Evolutionary conservation across 2,797 vertebrate genomes (phyloP).

Genomic region (Sebastes oblongus): DNA sequence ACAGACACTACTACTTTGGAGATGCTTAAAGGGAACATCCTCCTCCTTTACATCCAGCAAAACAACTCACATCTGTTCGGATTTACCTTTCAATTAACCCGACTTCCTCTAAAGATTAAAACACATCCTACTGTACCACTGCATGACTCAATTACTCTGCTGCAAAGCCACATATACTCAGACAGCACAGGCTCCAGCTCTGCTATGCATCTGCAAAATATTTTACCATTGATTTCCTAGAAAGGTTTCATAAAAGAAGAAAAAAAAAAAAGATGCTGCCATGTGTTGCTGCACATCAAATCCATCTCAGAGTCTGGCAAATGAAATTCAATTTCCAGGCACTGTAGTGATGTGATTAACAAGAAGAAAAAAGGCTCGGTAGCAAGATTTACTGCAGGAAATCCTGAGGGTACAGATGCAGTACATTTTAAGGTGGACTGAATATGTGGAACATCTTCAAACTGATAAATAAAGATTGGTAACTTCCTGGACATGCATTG

Average conservation of each 20-base stretch:
- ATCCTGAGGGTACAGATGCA: conserved; percentile 4
- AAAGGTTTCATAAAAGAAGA: conserved; percentile 19
- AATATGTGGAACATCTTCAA: neutral
- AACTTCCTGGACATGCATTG: neutral
- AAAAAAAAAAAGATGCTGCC: neutral
- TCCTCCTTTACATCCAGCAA: neutral
- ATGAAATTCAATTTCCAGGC: conserved; percentile 49
- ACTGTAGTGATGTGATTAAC: conserved; percentile 52
- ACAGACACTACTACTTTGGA: neutral
- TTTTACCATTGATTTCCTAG: conserved; percentile 52
- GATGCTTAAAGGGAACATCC: conserved; percentile 14
- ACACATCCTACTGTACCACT: neutral
- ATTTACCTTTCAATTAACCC: conserved; percentile 24
- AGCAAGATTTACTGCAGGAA: conserved; percentile 24
- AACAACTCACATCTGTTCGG: conserved; percentile 14
- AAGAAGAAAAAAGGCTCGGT: neutral
- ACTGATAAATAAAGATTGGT: neutral
- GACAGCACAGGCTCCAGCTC: neutral
- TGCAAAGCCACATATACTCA: neutral
- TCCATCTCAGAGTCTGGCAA: conserved; percentile 50
- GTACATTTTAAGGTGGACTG: conserved; percentile 22
- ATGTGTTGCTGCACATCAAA: conserved; percentile 42
- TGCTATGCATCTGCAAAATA: conserved; percentile 21
- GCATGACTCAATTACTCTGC: conserved; percentile 18
- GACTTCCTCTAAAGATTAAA: conserved; percentile 27